phyloP scores from a whole-genome alignment of 1,140 invertebrate genomes.

The Phenacoccus solenopsis region DNA sequence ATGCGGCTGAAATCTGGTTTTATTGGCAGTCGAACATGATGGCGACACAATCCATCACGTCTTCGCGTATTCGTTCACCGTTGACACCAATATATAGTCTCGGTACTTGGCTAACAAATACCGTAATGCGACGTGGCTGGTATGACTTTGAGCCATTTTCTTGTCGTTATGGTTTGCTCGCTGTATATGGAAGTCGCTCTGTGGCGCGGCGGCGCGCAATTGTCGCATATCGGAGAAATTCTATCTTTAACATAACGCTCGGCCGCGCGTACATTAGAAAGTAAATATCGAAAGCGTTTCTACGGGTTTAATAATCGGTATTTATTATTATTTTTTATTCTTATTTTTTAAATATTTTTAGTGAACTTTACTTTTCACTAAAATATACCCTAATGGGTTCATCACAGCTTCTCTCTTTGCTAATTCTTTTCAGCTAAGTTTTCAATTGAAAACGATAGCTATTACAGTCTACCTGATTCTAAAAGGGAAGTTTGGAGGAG shows the following conservation, averaged over 20 bases:
- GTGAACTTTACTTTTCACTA: no score
- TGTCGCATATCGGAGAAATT: neutral
- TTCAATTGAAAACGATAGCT: no score
- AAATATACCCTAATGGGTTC: no score
- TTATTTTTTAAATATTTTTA: no score
- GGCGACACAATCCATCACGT: constrained; percentile 13
- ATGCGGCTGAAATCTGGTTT: neutral
- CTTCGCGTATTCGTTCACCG: neutral
- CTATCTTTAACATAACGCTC: neutral
- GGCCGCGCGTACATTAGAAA: neutral
- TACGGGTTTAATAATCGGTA: no score
- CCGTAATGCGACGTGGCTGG: neutral
- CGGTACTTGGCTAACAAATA: neutral
- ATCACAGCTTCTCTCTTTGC: no score
- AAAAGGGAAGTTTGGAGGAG: no score
- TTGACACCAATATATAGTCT: constrained; percentile 8
- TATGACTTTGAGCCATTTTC: constrained; percentile 11
- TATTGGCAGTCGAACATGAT: neutral
- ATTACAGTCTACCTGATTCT: no score
- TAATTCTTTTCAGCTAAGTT: no score
- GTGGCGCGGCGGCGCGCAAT: neutral
- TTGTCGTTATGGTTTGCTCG: neutral
- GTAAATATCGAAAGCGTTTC: neutral
- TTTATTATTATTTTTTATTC: no score
- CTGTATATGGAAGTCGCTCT: neutral